These are phyloP conservation scores for Melikaiella ostensackeni DNA, from an alignment of 2,888 invertebrate genomes.

Conservation along the genomic window DNA sequence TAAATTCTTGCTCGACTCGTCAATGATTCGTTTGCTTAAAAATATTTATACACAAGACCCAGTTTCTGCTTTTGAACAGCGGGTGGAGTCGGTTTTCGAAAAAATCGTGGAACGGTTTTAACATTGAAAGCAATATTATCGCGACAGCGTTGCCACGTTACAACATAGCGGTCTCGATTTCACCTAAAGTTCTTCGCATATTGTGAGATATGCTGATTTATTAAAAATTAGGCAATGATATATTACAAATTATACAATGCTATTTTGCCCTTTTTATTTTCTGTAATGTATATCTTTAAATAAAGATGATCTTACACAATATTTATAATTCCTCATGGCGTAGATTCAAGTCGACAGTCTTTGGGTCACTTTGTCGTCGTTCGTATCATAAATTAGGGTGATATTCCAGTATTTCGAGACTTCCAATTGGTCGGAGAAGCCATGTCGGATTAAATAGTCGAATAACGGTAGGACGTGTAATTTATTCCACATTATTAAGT, in stretches of 20 bases:
- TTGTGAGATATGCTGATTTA: not conserved
- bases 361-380: slow-evolving; percentile 10
- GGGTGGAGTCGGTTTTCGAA: not conserved
- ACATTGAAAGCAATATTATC: slow-evolving; percentile 27
- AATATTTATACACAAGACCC: not conserved
- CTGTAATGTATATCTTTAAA: not conserved
- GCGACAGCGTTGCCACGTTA: slow-evolving; percentile 35
- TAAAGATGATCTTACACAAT: not conserved
- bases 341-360: not conserved
- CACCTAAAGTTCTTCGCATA: slow-evolving; percentile 19
- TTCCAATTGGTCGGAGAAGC: slow-evolving; percentile 17
- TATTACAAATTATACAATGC: no score
- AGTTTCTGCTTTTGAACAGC: not conserved
- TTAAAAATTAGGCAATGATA: no score
- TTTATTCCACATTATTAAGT: slow-evolving; percentile 43
- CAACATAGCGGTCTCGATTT: slow-evolving; percentile 14
- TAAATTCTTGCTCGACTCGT: not conserved
- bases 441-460: slow-evolving; percentile 41
- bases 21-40: slow-evolving; percentile 1
- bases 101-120: slow-evolving; percentile 16
- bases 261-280: no score
- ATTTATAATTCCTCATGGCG: not conserved
- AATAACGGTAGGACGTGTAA: slow-evolving; percentile 46
- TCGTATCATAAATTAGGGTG: slow-evolving; percentile 22
- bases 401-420: slow-evolving; percentile 7